Evolutionary conservation across 2,797 vertebrate genomes (phyloP), one percentile per base, ranked within the genome.

Genomic region (Eulemur albifrons): DNA sequence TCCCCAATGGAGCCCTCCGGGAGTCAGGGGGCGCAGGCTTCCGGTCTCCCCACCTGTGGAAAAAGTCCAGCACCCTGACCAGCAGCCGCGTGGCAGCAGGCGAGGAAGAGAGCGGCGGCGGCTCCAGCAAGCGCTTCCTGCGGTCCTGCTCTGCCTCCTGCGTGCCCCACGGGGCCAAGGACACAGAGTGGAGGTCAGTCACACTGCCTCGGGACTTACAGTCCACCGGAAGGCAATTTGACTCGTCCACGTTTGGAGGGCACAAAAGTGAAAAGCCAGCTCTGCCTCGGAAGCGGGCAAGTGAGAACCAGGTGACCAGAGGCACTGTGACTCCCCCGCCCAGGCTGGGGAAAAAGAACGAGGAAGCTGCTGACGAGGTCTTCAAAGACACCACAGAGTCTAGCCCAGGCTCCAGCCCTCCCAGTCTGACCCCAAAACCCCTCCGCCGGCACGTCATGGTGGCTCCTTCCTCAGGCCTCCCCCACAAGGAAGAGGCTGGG

Each of bases 121-220:
- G 99, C 97, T 98, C 99, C 0, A 98, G 98, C 97, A 99, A 99
- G 92, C 99, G 99, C 54, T 99, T 99, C 95, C 98, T 99, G 70
- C 99, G 99, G 94, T 99, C 99, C 10, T 99, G 99, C 25, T 99
- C 99, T 0, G 99, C 99, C 81, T 99, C 99, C 27, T 99, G 99
- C 2, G 98, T 99, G 97, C 99, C 99, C 17, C 98, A 98, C 0
- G 98, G 99, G 15, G 98, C 99, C 0, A 99, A 99, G 63, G 99
- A 99, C 97, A 99, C 98, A 0, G 99, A 99, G 95, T 99, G 99
- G 99, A 99, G 98, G 97, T 99, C 99, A 0, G 99, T 99, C 96
- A 99, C 99, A 0, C 99, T 99, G 91, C 99, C 99, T 0, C 99
- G 99, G 65, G 99, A 99, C 97, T 96, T 99, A 80, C 99, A 99